Conservation (phyloP, 2,888 invertebrate species). For the Chydorus sphaericus region DNA sequence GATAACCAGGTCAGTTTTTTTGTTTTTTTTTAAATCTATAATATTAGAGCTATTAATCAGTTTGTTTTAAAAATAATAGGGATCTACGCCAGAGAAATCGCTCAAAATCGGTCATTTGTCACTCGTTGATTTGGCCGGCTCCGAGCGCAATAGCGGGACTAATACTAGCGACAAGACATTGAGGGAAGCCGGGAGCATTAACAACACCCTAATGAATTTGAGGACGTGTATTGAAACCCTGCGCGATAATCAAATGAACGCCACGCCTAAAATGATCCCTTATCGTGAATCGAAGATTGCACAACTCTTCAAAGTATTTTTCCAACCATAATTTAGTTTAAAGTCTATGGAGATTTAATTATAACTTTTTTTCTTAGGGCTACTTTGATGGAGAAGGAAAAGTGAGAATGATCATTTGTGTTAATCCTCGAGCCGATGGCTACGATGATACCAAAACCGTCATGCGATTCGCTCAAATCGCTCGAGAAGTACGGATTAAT, state of each 20-base stretch:
- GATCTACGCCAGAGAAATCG: neutral
- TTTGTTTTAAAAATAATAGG: neutral
- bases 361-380: constrained; percentile 33
- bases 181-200: constrained; percentile 69
- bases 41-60: neutral
- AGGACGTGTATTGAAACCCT: constrained; percentile 80
- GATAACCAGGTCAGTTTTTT: constrained; percentile 22
- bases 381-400: constrained; percentile 95
- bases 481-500: constrained; percentile 91
- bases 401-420: constrained; percentile 91
- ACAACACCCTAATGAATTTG: constrained; percentile 88
- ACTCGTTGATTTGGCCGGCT: constrained; percentile 93
- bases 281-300: constrained; percentile 90
- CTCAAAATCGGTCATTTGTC: constrained; percentile 70
- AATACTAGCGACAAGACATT: constrained; percentile 64
- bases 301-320: constrained; percentile 62
- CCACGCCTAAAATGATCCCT: constrained; percentile 63
- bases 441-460: constrained; percentile 93
- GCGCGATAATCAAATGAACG: constrained; percentile 67
- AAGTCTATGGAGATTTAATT: too few relatives aligned
- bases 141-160: constrained; percentile 82
- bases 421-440: constrained; percentile 82
- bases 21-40: neutral
- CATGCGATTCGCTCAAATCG: constrained; percentile 92
- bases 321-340: too few relatives aligned